Conservation (phyloP, 2,113 vertebrate genomes). For the Panthera uncia region DNA sequence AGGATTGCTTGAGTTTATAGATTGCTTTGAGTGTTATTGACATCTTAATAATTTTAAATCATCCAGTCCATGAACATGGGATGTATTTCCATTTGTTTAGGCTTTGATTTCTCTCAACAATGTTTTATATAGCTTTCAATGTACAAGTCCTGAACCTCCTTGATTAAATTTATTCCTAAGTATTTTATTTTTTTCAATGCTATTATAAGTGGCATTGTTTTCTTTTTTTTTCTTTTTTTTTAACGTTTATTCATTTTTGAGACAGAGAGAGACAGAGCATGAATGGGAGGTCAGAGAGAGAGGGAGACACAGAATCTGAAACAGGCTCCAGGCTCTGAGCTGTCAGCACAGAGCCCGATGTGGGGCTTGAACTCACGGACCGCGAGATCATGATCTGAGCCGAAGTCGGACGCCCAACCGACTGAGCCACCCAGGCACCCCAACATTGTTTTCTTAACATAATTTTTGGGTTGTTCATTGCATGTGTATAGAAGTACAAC, state of each 20-base stretch:
- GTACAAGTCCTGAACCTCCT: neutral
- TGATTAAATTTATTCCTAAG: neutral
- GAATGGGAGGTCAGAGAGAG: too few relatives aligned
- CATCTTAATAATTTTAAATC: neutral
- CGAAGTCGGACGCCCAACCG: too few relatives aligned
- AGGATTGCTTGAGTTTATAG: neutral
- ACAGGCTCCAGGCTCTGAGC: too few relatives aligned
- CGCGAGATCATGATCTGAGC: too few relatives aligned
- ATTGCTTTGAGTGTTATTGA: neutral
- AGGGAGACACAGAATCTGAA: too few relatives aligned
- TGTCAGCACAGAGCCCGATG: too few relatives aligned
- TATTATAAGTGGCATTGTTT: neutral
- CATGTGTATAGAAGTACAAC: neutral
- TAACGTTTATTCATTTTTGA: too few relatives aligned
- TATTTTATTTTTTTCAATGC: conserved; percentile 20
- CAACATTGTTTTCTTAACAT: neutral
- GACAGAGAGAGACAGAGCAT: too few relatives aligned
- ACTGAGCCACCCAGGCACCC: too few relatives aligned
- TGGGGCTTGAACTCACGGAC: too few relatives aligned
- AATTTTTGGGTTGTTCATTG: neutral
- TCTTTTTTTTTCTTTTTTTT: neutral
- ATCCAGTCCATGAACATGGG: neutral
- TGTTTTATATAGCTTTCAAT: neutral
- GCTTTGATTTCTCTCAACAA: neutral
- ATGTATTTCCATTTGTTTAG: neutral